Conservation (phyloP, 2,888 invertebrate species). For the Pseudococcus viburni region DNA sequence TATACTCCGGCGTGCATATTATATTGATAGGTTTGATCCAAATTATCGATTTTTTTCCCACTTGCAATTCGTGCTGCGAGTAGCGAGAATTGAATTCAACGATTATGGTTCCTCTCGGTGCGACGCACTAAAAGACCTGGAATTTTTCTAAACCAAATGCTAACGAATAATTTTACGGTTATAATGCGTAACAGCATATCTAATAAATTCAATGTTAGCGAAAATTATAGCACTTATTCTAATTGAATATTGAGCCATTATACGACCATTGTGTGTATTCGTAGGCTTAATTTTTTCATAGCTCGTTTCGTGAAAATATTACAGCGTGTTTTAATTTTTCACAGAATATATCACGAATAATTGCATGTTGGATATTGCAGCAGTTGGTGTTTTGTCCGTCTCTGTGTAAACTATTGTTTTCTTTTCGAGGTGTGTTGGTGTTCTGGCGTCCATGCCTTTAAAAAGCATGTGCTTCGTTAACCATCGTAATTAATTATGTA, state of each 20-base stretch:
- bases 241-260: not conserved
- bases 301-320: slow-evolving; percentile 1
- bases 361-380: not conserved
- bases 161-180: not conserved
- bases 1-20: not conserved
- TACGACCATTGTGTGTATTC: not conserved
- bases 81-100: not conserved
- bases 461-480: slow-evolving; percentile 40
- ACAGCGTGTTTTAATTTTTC: slow-evolving; percentile 4
- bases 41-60: not conserved
- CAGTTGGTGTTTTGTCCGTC: not conserved
- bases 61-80: not conserved
- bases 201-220: not conserved
- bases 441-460: not conserved
- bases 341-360: not conserved
- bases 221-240: not conserved
- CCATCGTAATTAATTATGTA: slow-evolving; percentile 22
- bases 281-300: not conserved
- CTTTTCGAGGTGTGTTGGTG: slow-evolving; percentile 20
- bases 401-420: not conserved
- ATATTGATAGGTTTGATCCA: not conserved
- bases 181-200: not conserved
- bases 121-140: not conserved
- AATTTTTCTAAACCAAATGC: not conserved
- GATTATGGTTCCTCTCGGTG: not conserved